Evolutionary conservation across 2,797 vertebrate genomes (phyloP), one percentile per base, ranked within the genome.

Genomic region (Mus caroli): DNA sequence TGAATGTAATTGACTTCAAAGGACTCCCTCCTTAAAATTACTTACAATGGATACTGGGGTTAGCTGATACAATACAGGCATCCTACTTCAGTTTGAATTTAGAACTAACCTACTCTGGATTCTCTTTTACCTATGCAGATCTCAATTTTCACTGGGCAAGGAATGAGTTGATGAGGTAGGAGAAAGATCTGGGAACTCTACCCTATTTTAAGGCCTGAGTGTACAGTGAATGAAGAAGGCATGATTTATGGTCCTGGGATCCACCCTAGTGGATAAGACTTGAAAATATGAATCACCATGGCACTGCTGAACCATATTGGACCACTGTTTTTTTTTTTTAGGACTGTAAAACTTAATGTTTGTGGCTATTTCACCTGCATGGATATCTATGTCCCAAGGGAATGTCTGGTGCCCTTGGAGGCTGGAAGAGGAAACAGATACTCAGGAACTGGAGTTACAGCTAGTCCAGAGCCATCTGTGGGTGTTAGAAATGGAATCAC

Each of bases 51-150:
- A 78, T 26, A 24, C 13, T 17, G 24, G 43, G 26, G 4, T 37
- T 95, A 34, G 6, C 54, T 62, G 52, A 46, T 88, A 91, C n/a
- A 90, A 75, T 78, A 69, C 2, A 71, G 43, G 28, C 34, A 31
- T 3, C 31, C 40, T 78, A 37, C 22, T 78, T 86, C 56, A 58
- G 28, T 56, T 77, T 91, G 69, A 85, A 91, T 93, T 92, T 93
- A 7, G 67, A 77, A 28, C 43, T 76, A 80, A 46, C 46, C 46
- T 46, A 46, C 8, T 46, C 46, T 40, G 22, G 34, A 15, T 86
- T 20, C 28, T 71, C 43, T 84, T 73, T 62, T 64, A 19, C 75
- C 10, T 54, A 31, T 37, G 37, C 7, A 67, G 46, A 13, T 76
- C 26, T 52, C 6, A 40, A 24, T 34, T 67, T 58, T 71, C 62